Evolutionary conservation across 1,140 invertebrate species (phyloP).

Genomic region (honey bee (Apis mellifera)): DNA sequence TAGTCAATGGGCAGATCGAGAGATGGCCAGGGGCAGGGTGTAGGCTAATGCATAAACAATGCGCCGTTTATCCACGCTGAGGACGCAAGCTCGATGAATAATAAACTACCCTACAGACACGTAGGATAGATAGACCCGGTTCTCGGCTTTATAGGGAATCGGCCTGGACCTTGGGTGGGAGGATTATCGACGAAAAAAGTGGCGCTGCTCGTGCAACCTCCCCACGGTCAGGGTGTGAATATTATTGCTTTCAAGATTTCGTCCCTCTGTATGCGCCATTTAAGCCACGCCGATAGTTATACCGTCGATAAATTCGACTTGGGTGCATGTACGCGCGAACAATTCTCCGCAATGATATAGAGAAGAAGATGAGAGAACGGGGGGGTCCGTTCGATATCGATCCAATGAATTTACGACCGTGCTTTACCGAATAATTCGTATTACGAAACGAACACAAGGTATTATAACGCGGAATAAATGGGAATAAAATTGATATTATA

Average conservation of each 20-base stretch:
- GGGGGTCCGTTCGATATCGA: background rate
- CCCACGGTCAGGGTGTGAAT: conserved; percentile 46
- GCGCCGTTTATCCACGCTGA: conserved; percentile 71
- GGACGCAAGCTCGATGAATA: conserved; percentile 73
- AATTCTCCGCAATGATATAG: background rate
- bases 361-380: conserved; percentile 10
- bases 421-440: background rate
- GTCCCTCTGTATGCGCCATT: conserved; percentile 22
- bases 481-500: no score
- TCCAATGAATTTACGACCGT: background rate
- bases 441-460: no score
- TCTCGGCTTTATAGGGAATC: conserved; percentile 38
- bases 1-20: conserved; percentile 56
- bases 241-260: conserved; percentile 64
- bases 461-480: no score
- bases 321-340: no score
- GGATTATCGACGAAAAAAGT: conserved; percentile 72
- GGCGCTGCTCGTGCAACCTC: conserved; percentile 43
- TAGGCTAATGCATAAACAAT: conserved; percentile 75
- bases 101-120: conserved; percentile 71
- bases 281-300: background rate
- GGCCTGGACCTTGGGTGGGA: conserved; percentile 45
- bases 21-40: conserved; percentile 51
- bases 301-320: conserved; percentile 6
- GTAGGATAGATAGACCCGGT: conserved; percentile 60